These are phyloP conservation scores for Drepanosiphum platanoidis DNA, from an alignment of 2,888 invertebrate genomes.

Conservation along the genomic window DNA sequence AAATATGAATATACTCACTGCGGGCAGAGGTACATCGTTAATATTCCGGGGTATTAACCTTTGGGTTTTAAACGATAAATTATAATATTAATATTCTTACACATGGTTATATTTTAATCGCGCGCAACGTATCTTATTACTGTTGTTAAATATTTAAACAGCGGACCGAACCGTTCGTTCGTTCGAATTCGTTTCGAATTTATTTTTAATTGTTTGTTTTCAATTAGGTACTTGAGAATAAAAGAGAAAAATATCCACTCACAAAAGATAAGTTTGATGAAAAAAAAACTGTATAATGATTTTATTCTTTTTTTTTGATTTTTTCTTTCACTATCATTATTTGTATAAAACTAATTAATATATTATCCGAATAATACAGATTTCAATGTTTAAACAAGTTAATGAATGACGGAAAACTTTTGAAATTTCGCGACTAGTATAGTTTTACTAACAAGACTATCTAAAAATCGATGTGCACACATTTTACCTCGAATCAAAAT, in stretches of 20 bases:
- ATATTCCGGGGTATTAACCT: neutral
- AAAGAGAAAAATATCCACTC: neutral
- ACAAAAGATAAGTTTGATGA: neutral
- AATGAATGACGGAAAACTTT: neutral
- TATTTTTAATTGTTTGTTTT: neutral
- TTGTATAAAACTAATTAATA: neutral
- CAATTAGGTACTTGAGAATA: neutral
- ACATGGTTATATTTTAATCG: neutral
- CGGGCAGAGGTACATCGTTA: slow-evolving; percentile 6
- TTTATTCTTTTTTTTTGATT: neutral
- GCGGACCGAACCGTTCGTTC: neutral
- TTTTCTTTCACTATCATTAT: neutral
- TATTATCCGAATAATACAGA: neutral
- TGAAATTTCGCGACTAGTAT: neutral
- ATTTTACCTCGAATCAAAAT: neutral
- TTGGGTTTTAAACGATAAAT: neutral
- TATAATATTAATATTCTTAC: neutral
- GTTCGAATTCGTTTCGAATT: neutral
- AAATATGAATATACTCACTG: neutral
- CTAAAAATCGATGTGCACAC: neutral
- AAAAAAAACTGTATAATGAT: too few species aligned
- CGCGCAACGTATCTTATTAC: neutral
- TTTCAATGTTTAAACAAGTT: neutral
- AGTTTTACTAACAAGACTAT: slow-evolving; percentile 16
- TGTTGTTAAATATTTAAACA: neutral